Percentiles rank a stretch among this genome's conserved stretches.
These are phyloP conservation scores for Philereme vetulata DNA, from an alignment of 2,888 invertebrate species.

Conservation along the genomic window DNA sequence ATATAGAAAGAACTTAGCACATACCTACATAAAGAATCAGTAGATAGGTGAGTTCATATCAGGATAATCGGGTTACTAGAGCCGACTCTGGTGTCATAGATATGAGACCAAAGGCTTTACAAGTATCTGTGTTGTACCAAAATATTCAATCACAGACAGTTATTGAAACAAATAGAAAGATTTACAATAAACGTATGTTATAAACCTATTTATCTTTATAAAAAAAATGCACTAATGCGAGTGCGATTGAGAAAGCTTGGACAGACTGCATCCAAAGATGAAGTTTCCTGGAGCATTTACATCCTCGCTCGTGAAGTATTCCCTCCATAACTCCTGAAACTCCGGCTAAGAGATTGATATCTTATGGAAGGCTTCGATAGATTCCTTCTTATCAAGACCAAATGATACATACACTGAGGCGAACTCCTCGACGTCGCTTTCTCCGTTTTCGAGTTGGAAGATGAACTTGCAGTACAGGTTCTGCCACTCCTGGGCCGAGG, in stretches of 20 bases:
- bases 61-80: too few species aligned
- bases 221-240: conserved; percentile 29
- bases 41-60: too few species aligned
- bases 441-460: conserved; percentile 91
- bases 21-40: too few species aligned
- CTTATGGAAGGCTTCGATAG: conserved; percentile 89
- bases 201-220: too few species aligned
- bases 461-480: conserved; percentile 92
- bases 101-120: too few species aligned
- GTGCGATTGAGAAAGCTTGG: conserved; percentile 42
- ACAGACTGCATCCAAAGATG: conserved; percentile 87
- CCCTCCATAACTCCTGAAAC: conserved; percentile 91
- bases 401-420: conserved; percentile 91
- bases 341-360: conserved; percentile 90
- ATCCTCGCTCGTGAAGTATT: conserved; percentile 86
- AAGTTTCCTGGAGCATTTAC: conserved; percentile 70
- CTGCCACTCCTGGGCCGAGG: conserved; percentile 89
- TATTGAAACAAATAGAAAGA: too few species aligned
- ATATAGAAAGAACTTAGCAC: not conserved
- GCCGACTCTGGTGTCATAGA: too few species aligned
- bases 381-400: conserved; percentile 88
- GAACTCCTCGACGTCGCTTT: conserved; percentile 92
- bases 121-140: too few species aligned
- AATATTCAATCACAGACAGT: too few species aligned
- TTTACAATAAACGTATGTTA: too few species aligned